Evolutionary conservation across 2,888 invertebrate genomes (phyloP).

Genomic region (Amiota mariae): DNA sequence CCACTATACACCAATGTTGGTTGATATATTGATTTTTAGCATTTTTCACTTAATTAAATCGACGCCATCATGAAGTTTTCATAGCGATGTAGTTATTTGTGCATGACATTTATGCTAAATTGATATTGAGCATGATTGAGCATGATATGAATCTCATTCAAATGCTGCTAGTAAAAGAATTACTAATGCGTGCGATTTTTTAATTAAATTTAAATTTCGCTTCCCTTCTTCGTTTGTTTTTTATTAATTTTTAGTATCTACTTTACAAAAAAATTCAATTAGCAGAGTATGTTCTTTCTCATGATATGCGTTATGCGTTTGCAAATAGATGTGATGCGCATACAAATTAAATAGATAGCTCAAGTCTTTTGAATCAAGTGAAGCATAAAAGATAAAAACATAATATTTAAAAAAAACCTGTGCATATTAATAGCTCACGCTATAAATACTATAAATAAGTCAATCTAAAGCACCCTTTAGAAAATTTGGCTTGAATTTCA

Average conservation of each 20-base stretch:
- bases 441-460: no score
- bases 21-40: conserved; percentile 16
- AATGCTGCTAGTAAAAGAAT: background rate
- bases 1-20: background rate
- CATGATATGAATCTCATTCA: background rate
- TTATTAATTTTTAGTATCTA: background rate
- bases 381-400: no score
- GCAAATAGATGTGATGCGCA: background rate
- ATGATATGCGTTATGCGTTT: background rate
- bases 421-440: no score
- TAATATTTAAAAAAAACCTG: no score
- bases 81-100: conserved; percentile 9
- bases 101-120: conserved; percentile 16
- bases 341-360: background rate
- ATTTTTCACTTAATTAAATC: conserved; percentile 28
- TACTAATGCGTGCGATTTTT: conserved; percentile 12
- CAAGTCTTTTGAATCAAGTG: no score
- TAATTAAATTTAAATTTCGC: conserved; percentile 9
- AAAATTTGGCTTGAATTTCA: no score
- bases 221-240: background rate
- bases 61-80: background rate
- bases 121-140: conserved; percentile 10
- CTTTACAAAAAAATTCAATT: conserved; percentile 18
- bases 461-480: no score
- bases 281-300: background rate